phyloP scores from a whole-genome alignment of 1,140 invertebrate genomes.

The Zaprionus vittiger region DNA sequence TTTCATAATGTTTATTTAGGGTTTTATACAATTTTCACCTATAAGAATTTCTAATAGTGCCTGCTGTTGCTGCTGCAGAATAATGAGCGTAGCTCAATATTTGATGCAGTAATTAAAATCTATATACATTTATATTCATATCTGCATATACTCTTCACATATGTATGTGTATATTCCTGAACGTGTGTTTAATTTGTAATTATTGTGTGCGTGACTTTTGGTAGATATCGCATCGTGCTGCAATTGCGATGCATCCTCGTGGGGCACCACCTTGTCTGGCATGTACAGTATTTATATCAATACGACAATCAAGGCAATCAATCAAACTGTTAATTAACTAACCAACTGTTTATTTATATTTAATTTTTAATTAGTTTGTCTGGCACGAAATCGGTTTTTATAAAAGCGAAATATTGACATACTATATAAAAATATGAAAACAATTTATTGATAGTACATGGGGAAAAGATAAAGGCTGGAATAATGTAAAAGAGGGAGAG shows the following conservation, averaged over 20 bases:
- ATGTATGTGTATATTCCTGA: background rate
- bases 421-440: slow-evolving; percentile 1
- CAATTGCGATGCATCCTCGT: background rate
- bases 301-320: slow-evolving; percentile 67
- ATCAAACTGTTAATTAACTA: slow-evolving; percentile 82
- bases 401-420: background rate
- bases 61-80: slow-evolving; percentile 40
- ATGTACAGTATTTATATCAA: slow-evolving; percentile 52
- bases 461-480: background rate
- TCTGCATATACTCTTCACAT: slow-evolving; percentile 22
- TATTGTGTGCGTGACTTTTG: slow-evolving; percentile 76
- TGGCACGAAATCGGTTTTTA: slow-evolving; percentile 22
- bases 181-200: slow-evolving; percentile 63
- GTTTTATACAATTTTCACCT: slow-evolving; percentile 9
- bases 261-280: slow-evolving; percentile 6
- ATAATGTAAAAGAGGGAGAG: background rate
- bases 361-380: slow-evolving; percentile 73
- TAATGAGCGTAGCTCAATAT: slow-evolving; percentile 61
- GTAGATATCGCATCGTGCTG: slow-evolving; percentile 45
- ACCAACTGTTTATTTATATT: slow-evolving; percentile 65
- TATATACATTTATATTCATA: slow-evolving; percentile 31
- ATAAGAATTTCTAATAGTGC: slow-evolving; percentile 1
- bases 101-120: slow-evolving; percentile 71
- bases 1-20: slow-evolving; percentile 26
- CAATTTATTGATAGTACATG: background rate